Evolutionary conservation across 2,888 invertebrate species (phyloP), one percentile per base, ranked within the genome.

Genomic region (Coecobrya sp.): DNA sequence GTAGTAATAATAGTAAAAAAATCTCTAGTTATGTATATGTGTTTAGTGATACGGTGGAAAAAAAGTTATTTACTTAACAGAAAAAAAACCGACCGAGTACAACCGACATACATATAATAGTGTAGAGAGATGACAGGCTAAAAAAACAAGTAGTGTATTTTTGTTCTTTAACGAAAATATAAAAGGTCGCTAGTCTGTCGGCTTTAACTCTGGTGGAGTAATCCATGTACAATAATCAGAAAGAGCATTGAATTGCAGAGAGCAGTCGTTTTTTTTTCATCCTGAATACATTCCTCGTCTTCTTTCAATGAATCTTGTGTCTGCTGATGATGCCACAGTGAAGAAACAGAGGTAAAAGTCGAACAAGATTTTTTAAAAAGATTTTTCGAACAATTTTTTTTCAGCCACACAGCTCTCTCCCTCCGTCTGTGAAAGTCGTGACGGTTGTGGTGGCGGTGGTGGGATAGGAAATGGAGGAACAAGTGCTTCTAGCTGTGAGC

Each of bases 61-160:
- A 36, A 36, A 65, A 65, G 27, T 65, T 65, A 65, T 65, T 65
- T 65, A 27, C 65, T 65, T 65, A 25, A 25, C 22, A 62, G 62
- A 62, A n/a, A 55, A 55, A 55, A 55, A n/a, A 65, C 27, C 5
- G 11, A 65, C 65, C 27, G 65, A 65, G 13, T 65, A 19, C 65
- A 25, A 65, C 65, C 22, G 27, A 65, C 65, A 65, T 25, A 25
- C 65, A 36, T 36, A 36, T 4, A 4, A 36, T 7, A 65, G 22
- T 25, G 25, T 27, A 4, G 0, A 8, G 27, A 22, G 3, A 65
- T 65, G 65, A 65, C 22, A 65, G 7, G 65, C 27, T 65, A 55
- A 25, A 65, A 68, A 73, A 73, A 36, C 70, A 36, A 73, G 42
- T 73, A 73, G 36, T 73, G 42, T 73, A 73, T 42, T 73, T 30